Conservation (phyloP, 2,113 vertebrate genomes). For the Callipepla squamata region DNA sequence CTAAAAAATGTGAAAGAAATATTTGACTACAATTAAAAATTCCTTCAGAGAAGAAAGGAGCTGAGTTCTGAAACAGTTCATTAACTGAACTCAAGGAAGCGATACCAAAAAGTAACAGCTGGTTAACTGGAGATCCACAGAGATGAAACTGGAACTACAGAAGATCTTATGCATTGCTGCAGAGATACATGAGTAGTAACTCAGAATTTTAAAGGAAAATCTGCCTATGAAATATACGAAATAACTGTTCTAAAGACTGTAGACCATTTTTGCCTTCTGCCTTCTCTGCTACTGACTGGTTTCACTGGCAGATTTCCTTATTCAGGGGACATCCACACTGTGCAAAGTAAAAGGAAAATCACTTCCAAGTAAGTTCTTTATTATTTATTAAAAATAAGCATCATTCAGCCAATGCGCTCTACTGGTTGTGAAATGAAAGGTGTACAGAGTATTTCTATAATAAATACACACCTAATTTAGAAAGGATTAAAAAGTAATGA, state of each 20-base stretch:
- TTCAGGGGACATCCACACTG: background rate
- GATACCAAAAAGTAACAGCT: background rate
- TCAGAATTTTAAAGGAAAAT: background rate
- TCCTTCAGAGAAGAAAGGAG: background rate
- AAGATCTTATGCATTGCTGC: background rate
- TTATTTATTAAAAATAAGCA: slow-evolving; percentile 1
- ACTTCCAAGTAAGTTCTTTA: background rate
- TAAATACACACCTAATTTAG: background rate
- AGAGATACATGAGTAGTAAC: background rate
- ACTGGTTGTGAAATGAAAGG: slow-evolving; percentile 12
- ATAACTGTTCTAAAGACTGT: background rate
- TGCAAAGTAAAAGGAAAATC: slow-evolving; percentile 14
- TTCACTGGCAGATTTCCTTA: background rate
- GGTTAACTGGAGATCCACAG: background rate
- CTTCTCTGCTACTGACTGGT: background rate
- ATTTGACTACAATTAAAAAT: background rate
- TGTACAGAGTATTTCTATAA: background rate
- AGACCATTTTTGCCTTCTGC: background rate
- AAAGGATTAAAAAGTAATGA: background rate
- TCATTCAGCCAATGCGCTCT: slow-evolving; percentile 28
- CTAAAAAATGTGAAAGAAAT: background rate
- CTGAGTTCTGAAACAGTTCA: background rate
- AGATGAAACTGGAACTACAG: background rate
- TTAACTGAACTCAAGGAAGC: background rate
- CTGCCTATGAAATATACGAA: background rate